Evolutionary conservation across 30 jellyfish, hydroid and myxozoan species (phyloP), one percentile per base, ranked within the genome.

Genomic region (Aurelia aurita): DNA sequence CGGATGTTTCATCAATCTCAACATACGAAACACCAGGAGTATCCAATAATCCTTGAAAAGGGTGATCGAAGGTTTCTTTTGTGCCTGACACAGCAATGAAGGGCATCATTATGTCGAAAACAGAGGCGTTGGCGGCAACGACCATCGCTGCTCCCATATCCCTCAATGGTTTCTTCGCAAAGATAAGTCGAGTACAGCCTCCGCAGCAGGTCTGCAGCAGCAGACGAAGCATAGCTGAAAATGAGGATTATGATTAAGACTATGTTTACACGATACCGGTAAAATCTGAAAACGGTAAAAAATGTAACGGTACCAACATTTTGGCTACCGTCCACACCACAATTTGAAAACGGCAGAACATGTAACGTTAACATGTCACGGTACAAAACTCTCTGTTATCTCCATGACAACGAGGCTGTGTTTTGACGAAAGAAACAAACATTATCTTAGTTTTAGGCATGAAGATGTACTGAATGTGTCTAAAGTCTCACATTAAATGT

Each of bases 21-120:
- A 81, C 34, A 5, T 66, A 81, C 1, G 26, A 57, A 31, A 54
- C 78, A 8, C 85, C 91, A 9, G 85, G 85, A 27, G 66, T 81
- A 35, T 61, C 22, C 68, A 81, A 34, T 10, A 81, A 44, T 39
- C 43, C 35, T 2, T 66, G 66, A 26, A 51, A 81, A 5, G 85
- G 85, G 2, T 5, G 11, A 9, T 63, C 79, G 35, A 67, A 69
- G 54, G n/a, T n/a, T n/a, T n/a, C 25, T 19, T 55, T 26, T 26
- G 20, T 18, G 35, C 34, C 31, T 20, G 47, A n/a, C 9, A 31
- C 79, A 7, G 79, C 47, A 12, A 68, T 13, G 26, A 49, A 71
- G 19, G 91, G 91, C 69, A 69, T 81, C 69, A 81, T 55, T 20
- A 60, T 73, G 11, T 71, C 39, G 51, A 45, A 81, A 69, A 5